Evolutionary conservation across 2,113 vertebrate genomes (phyloP), one percentile per base, ranked within the genome.

Genomic region (Thalassarche chlororhynchos): DNA sequence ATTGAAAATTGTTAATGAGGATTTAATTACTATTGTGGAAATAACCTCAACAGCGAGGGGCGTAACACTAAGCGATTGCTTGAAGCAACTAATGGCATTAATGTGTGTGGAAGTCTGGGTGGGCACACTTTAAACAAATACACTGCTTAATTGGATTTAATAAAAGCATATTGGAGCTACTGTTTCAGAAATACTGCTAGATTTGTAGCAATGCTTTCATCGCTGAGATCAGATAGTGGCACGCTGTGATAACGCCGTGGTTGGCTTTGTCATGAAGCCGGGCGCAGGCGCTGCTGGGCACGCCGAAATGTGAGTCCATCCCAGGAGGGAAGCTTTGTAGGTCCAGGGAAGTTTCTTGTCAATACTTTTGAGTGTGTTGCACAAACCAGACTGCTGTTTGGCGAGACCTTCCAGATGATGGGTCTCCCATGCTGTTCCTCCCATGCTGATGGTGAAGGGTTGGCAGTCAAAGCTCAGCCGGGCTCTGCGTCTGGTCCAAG

Each of bases 181-280:
- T 55, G 46, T 68, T 54, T 58, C 51, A 89, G 69, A 57, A 84
- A 49, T 69, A 5, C 25, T 38, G 51, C 58, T 74, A 11, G 68
- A 38, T 77, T 62, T 78, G 83, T 78, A 89, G 54, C 54, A 11
- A 2, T 17, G 42, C 42, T 88, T 42, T 61, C 23, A 15, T 15
- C 29, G 75, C 62, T 46, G 55, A 54, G 82, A 61, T 36, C 70
- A 74, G 82, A 64, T 5, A 68, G 58, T 12, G 44, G 40, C 68
- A 32, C 0, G 0, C 11, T 68, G 15, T 40, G 49, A 16, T n/a
- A 44, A 52, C 0, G 0, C 61, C 0, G 0, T 24, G 70, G 14
- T 28, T 54, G 91, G 31, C 31, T 66, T 64, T 32, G 49, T 75
- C 8, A 5, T 51, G 65, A 32, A 46, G 32, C 19, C 0, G 2